phyloP scores from a whole-genome alignment of 2,888 invertebrate genomes.

The Oxystoma pomonae region DNA sequence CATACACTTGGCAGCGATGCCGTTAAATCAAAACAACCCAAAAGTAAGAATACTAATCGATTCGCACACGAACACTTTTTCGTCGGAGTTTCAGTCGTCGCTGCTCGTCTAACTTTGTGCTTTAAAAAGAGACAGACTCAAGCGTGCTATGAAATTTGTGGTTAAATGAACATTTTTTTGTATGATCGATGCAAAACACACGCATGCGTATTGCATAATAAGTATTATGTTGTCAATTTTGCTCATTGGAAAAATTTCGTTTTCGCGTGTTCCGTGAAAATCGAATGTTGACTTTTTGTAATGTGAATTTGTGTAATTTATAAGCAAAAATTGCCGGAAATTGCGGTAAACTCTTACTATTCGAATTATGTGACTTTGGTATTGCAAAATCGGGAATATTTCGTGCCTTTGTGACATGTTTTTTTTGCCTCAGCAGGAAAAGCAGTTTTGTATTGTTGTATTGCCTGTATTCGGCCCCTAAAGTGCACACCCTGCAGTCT shows the following conservation, averaged over 20 bases:
- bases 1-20: too few species aligned
- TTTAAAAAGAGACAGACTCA: too few species aligned
- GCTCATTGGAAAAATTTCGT: background rate
- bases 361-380: background rate
- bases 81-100: too few species aligned
- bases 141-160: too few species aligned
- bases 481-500: background rate
- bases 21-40: too few species aligned
- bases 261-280: background rate
- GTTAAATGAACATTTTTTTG: too few species aligned
- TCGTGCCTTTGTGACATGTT: background rate
- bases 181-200: background rate
- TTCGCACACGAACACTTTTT: too few species aligned
- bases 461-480: background rate
- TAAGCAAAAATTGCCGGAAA: background rate
- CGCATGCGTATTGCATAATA: background rate
- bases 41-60: too few species aligned
- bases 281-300: background rate
- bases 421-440: background rate
- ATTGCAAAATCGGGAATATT: background rate
- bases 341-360: background rate
- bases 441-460: background rate
- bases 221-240: background rate
- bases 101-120: too few species aligned
- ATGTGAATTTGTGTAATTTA: background rate